Percentiles rank a stretch among this genome's conserved stretches.
Conservation (phyloP, 2,113 vertebrate species). For the Podarcis raffonei region DNA sequence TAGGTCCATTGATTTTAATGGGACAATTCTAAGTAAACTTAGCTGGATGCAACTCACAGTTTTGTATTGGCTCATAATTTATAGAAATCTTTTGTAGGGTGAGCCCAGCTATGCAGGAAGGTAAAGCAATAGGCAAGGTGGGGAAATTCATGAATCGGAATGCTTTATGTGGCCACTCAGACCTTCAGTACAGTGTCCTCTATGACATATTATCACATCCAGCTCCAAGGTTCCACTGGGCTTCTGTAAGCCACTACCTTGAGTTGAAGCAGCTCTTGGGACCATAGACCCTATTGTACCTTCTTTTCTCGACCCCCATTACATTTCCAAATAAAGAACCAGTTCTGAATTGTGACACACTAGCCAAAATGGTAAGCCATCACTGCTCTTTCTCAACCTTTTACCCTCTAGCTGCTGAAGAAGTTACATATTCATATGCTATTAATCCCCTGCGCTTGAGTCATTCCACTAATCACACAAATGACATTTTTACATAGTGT, state of each 20-base stretch:
- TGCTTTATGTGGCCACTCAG: too few species aligned
- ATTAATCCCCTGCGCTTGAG: neutral
- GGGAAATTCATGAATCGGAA: too few species aligned
- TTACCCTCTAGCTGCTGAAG: neutral
- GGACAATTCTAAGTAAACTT: too few species aligned
- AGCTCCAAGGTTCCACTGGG: neutral
- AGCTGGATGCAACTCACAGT: too few species aligned
- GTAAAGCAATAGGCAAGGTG: too few species aligned
- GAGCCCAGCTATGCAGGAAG: too few species aligned
- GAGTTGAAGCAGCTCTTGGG: neutral
- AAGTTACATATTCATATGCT: neutral
- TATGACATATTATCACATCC: neutral
- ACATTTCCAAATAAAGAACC: neutral
- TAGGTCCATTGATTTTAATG: too few species aligned
- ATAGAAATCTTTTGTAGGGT: too few species aligned
- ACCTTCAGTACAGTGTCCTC: too few species aligned
- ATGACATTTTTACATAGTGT: constrained; percentile 6
- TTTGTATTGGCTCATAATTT: too few species aligned
- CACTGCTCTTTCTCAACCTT: neutral
- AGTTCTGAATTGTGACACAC: neutral
- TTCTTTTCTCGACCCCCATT: neutral
- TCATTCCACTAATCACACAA: neutral
- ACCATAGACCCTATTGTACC: neutral
- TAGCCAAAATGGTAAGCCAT: neutral
- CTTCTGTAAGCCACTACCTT: neutral